Percentiles rank a stretch among this genome's conserved stretches.
Evolutionary conservation across 2,113 vertebrate species (phyloP).

Genomic region (Hydrochoerus hydrochaeris): DNA sequence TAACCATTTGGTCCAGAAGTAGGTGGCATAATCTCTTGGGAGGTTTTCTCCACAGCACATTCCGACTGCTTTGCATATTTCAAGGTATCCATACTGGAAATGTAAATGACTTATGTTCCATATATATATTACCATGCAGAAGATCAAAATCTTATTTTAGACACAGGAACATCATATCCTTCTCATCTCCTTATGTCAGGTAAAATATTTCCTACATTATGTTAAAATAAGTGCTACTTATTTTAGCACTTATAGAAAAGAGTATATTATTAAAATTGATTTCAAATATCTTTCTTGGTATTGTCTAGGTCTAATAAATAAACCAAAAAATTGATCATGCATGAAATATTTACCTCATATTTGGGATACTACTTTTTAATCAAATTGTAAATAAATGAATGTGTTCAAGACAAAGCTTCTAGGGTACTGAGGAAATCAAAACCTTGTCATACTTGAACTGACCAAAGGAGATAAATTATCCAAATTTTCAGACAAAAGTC

Average conservation of each 20-base stretch:
- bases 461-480: neutral
- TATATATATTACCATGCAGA: neutral
- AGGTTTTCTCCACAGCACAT: neutral
- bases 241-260: neutral
- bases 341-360: neutral
- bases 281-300: neutral
- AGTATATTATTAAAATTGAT: neutral
- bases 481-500: neutral
- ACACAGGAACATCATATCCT: neutral
- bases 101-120: too few relatives aligned
- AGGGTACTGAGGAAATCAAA: neutral
- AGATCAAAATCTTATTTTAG: neutral
- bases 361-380: neutral
- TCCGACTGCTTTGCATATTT: constrained; percentile 4
- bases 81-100: neutral
- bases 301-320: neutral
- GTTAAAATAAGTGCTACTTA: neutral
- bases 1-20: neutral
- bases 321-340: neutral
- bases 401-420: neutral
- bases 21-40: neutral
- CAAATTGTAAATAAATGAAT: neutral
- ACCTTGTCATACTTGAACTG: neutral
- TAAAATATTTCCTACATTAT: constrained; percentile 2
- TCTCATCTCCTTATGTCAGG: neutral